Evolutionary conservation across 2,888 invertebrate species (phyloP).

Genomic region (Bhutanitis thaidina): DNA sequence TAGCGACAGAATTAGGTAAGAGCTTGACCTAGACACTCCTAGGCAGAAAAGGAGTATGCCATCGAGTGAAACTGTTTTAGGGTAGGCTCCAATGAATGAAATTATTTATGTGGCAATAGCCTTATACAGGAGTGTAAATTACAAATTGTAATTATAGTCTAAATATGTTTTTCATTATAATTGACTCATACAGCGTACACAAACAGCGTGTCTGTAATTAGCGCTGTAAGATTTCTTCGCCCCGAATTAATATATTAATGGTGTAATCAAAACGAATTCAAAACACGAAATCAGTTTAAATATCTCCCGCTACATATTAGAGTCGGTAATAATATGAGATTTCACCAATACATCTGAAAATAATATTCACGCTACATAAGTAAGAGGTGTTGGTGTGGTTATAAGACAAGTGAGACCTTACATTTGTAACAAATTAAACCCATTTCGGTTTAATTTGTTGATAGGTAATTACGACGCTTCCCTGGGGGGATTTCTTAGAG

Average conservation of each 20-base stretch:
- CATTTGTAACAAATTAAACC: too few species aligned
- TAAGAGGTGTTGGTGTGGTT: neutral
- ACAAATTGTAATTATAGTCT: too few species aligned
- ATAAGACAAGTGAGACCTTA: conserved; percentile 1
- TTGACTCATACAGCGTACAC: too few species aligned
- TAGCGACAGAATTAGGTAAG: too few species aligned
- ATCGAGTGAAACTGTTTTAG: too few species aligned
- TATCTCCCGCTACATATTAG: neutral
- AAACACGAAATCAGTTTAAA: conserved; percentile 7
- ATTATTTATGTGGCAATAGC: too few species aligned
- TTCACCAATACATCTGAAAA: neutral
- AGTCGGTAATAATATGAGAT: conserved; percentile 2
- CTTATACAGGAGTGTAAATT: too few species aligned
- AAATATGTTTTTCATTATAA: too few species aligned
- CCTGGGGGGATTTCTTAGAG: neutral
- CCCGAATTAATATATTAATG: conserved; percentile 14
- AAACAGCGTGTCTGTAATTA: conserved; percentile 7
- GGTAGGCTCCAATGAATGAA: too few species aligned
- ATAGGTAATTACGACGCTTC: conserved; percentile 9
- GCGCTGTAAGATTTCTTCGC: conserved; percentile 9
- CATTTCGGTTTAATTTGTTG: conserved; percentile 14
- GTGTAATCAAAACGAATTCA: conserved; percentile 17
- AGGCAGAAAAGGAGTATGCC: too few species aligned
- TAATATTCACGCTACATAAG: neutral
- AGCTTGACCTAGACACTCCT: too few species aligned